A percentile compares a stretch with the other conserved stretches of the same genome.
phyloP scores from a whole-genome alignment of 2,797 vertebrate genomes.

The Furcifer pardalis region DNA sequence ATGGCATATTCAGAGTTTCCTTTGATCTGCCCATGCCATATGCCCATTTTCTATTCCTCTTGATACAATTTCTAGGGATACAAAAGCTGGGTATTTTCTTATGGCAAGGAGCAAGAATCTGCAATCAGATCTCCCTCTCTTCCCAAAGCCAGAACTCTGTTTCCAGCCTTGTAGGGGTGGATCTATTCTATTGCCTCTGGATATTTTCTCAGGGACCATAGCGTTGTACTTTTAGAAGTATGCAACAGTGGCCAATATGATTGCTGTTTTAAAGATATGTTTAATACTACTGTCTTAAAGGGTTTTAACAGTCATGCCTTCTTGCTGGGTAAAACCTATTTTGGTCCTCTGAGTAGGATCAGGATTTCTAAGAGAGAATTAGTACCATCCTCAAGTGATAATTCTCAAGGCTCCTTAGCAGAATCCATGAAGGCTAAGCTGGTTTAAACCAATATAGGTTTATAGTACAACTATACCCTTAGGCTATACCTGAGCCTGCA shows the following conservation, averaged over 20 bases:
- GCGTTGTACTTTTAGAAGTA: not conserved
- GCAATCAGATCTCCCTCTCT: not conserved
- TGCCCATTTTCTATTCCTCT: not conserved
- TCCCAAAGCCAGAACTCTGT: not conserved
- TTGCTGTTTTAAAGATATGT: not conserved
- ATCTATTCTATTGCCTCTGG: not conserved
- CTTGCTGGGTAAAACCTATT: not conserved
- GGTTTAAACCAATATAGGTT: not conserved
- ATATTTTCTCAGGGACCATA: not conserved
- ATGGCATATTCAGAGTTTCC: not conserved
- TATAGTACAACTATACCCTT: not conserved
- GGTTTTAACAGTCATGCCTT: not conserved
- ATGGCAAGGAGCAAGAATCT: not conserved
- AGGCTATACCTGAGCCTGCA: conserved; percentile 1
- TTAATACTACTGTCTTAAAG: not conserved
- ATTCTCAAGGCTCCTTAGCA: not conserved
- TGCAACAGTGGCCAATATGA: not conserved
- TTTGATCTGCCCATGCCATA: not conserved
- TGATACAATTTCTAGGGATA: not conserved
- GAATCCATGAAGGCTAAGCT: not conserved
- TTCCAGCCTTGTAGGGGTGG: not conserved
- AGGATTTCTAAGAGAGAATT: not conserved
- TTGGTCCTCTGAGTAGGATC: not conserved
- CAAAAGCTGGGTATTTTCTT: not conserved
- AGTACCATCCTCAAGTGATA: not conserved